Conservation (phyloP, 2,797 vertebrate genomes). For the Anguilla obscura region DNA sequence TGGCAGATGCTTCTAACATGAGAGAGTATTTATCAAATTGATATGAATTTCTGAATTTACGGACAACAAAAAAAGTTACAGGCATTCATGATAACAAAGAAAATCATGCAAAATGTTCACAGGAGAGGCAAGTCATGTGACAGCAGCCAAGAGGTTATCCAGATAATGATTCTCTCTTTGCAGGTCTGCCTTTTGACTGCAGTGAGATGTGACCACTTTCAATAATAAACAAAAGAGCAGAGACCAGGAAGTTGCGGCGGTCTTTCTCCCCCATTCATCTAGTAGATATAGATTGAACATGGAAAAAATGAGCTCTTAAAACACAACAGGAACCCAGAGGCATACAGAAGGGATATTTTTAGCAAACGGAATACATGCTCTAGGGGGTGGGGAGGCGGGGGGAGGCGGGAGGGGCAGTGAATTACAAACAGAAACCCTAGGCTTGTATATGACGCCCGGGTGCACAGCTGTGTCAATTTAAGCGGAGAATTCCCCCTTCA, state of each 20-base stretch:
- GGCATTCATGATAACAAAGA: not conserved
- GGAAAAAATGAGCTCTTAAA: constrained; percentile 31
- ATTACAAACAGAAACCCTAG: constrained; percentile 73
- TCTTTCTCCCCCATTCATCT: constrained; percentile 44
- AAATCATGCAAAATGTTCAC: not conserved
- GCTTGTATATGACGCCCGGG: constrained; percentile 73
- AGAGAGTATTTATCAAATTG: not conserved
- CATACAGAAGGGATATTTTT: constrained; percentile 68
- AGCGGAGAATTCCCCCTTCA: constrained; percentile 60
- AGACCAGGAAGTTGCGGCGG: not conserved
- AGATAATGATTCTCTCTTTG: not conserved
- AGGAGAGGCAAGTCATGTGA: not conserved
- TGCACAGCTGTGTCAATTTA: constrained; percentile 81
- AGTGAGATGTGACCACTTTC: not conserved
- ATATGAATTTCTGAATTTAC: not conserved
- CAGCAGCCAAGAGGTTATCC: not conserved
- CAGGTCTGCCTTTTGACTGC: not conserved
- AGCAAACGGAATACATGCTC: constrained; percentile 70
- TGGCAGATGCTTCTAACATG: not conserved
- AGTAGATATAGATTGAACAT: constrained; percentile 52
- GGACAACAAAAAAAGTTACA: not conserved
- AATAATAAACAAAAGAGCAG: constrained; percentile 40
- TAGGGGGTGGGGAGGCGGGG: constrained; percentile 44
- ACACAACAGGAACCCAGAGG: constrained; percentile 55
- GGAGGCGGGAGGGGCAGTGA: constrained; percentile 46